These are phyloP conservation scores for Itoplectis maculator DNA, from an alignment of 2,888 invertebrate species.

Conservation along the genomic window DNA sequence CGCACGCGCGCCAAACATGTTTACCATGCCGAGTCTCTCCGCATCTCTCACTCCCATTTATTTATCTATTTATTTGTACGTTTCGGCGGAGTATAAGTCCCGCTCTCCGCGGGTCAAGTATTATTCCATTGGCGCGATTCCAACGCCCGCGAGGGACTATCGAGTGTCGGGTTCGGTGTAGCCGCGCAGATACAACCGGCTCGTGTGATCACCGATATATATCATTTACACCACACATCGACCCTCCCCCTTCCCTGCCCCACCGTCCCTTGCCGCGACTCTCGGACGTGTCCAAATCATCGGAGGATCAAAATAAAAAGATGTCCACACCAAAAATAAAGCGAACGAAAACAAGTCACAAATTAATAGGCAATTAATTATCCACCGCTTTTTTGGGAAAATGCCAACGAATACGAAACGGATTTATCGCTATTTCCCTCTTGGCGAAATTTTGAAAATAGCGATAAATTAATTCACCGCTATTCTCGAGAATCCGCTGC, in stretches of 20 bases:
- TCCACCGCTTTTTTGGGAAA: too few species aligned
- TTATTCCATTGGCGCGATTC: slow-evolving; percentile 59
- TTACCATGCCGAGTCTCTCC: background rate
- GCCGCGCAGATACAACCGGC: slow-evolving; percentile 20
- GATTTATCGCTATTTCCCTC: too few species aligned
- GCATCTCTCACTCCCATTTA: slow-evolving; percentile 1
- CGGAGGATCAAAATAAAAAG: background rate
- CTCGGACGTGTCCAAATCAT: background rate
- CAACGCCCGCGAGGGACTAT: slow-evolving; percentile 51
- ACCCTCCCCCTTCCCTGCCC: background rate
- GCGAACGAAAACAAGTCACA: background rate
- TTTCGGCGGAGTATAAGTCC: slow-evolving; percentile 13
- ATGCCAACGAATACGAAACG: too few species aligned
- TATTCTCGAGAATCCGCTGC: too few species aligned
- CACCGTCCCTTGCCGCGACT: background rate
- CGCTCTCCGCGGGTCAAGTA: slow-evolving; percentile 37
- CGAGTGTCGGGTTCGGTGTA: slow-evolving; percentile 45
- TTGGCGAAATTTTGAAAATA: too few species aligned
- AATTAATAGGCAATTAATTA: too few species aligned
- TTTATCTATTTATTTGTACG: slow-evolving; percentile 41
- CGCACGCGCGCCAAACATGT: slow-evolving; percentile 1
- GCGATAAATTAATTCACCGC: too few species aligned
- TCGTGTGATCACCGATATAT: slow-evolving; percentile 17
- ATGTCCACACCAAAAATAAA: background rate
- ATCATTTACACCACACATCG: slow-evolving; percentile 3